A percentile compares a stretch with the other conserved stretches of the same genome.
Evolutionary conservation across 2,888 invertebrate genomes (phyloP).

Genomic region (Euplexia lucipara): DNA sequence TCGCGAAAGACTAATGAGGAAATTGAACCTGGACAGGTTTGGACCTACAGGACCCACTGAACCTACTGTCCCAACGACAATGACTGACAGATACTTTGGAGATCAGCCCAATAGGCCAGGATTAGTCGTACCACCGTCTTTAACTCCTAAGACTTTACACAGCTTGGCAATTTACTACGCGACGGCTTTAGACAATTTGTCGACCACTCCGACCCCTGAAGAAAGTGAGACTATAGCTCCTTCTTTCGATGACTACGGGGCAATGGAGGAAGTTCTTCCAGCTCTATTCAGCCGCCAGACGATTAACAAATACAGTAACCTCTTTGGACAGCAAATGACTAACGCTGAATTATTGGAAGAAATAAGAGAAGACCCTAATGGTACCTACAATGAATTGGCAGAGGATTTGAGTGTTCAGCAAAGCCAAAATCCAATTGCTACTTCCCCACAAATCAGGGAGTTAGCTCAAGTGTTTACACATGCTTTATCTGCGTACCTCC

Average conservation of each 20-base stretch:
- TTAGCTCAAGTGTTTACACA: conserved; percentile 96
- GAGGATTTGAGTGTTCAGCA: conserved; percentile 92
- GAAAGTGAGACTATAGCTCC: conserved; percentile 79
- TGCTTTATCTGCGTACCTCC: conserved; percentile 95
- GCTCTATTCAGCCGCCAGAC: conserved; percentile 93
- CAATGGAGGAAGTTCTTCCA: conserved; percentile 89
- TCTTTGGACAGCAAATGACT: conserved; percentile 81
- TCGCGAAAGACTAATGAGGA: conserved; percentile 93
- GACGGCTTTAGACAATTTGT: conserved; percentile 92
- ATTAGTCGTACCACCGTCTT: conserved; percentile 93
- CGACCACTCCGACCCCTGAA: conserved; percentile 82
- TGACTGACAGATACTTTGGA: conserved; percentile 86
- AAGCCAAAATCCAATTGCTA: conserved; percentile 92
- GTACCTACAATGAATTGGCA: conserved; percentile 84
- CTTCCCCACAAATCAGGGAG: conserved; percentile 93
- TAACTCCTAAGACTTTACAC: conserved; percentile 94
- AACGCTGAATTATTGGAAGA: conserved; percentile 82
- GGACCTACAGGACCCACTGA: conserved; percentile 90
- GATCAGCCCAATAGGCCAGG: conserved; percentile 90
- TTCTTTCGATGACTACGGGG: conserved; percentile 79
- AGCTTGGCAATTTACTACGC: conserved; percentile 96
- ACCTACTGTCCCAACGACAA: conserved; percentile 80
- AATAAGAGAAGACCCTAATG: conserved; percentile 83
- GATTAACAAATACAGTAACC: conserved; percentile 91
- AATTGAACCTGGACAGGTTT: conserved; percentile 90